Base-by-base conservation (phyloP, 2,797 vertebrate genomes). In the Mustela erminea region DNA sequence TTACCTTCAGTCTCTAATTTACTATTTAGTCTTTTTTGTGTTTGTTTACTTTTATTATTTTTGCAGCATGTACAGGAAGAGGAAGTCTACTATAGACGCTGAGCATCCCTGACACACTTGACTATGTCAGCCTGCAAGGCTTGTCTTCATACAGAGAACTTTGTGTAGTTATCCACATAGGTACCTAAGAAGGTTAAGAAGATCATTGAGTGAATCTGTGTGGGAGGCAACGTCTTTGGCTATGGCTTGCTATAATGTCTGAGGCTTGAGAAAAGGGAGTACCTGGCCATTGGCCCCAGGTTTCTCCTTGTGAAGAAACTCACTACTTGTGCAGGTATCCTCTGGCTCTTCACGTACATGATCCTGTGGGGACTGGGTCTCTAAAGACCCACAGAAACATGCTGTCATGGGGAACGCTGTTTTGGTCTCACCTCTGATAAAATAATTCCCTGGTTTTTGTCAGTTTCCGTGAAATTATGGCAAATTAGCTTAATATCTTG, bases 271-370 rank as follows among this genome's bases (percentile, higher is more conserved):
- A 14, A 66, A 43, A 41, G 80, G 27, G 11, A n/a, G 11, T 25
- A 11, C 5, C 20, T 5, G 2, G 15, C 87, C n/a, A 0, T 1
- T 41, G 35, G 10, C 13, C 6, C 14, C 15, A 20, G 18, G 0
- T 49, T 89, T 13, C 27, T 60, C 41, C 58, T 27, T 11, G 0
- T 17, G 83, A 35, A 43, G 23, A 10, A 27, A 4, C 23, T 23
- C 56, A 29, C 12, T 7, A 1, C 29, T 8, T n/a, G 4, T 27
- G 20, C 15, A 78, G 21, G 21, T 23, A 38, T 52, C 23, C 32
- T 80, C 52, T 60, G 18, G 49, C 7, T 12, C 38, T 54, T 46
- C 21, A 29, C 4, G 1, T 17, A 32, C 43, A 18, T 70, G 66
- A 43, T 72, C 35, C 23, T 46, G 25, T 21, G 35, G 17, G 41